phyloP scores from a whole-genome alignment of 1,140 invertebrate species.

The Leptopilina clavipes region DNA sequence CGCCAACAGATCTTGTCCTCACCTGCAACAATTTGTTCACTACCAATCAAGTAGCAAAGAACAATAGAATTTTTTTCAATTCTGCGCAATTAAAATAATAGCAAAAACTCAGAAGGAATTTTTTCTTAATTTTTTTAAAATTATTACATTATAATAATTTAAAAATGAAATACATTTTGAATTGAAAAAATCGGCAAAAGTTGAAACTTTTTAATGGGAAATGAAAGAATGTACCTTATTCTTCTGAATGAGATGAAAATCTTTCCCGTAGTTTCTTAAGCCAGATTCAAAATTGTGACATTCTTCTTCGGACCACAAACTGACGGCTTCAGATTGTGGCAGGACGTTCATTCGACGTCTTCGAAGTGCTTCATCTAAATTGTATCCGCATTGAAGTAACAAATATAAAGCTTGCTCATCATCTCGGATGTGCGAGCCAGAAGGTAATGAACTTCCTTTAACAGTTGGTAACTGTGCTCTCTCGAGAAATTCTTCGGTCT shows the following conservation, averaged over 20 bases:
- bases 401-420: conserved; percentile 96
- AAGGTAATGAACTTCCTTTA: conserved; percentile 80
- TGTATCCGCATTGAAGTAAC: conserved; percentile 94
- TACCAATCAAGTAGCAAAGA: conserved; percentile 35
- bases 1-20: conserved; percentile 94
- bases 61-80: conserved; percentile 20
- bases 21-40: conserved; percentile 75
- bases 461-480: conserved; percentile 79
- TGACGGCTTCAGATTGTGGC: conserved; percentile 83
- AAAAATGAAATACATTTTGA: background rate
- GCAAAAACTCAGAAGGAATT: background rate
- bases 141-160: too few species aligned
- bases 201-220: background rate
- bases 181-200: background rate
- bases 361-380: conserved; percentile 92
- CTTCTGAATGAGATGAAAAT: conserved; percentile 96
- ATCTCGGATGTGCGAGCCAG: conserved; percentile 89
- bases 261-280: conserved; percentile 93
- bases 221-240: conserved; percentile 82
- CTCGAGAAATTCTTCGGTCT: conserved; percentile 88
- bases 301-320: conserved; percentile 97
- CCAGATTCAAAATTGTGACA: conserved; percentile 97
- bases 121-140: background rate
- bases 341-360: conserved; percentile 87
- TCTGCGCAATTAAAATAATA: background rate